A percentile compares a stretch with the other conserved stretches of the same genome.
Conservation (phyloP, 2,113 vertebrate species). For the Strix aluco region DNA sequence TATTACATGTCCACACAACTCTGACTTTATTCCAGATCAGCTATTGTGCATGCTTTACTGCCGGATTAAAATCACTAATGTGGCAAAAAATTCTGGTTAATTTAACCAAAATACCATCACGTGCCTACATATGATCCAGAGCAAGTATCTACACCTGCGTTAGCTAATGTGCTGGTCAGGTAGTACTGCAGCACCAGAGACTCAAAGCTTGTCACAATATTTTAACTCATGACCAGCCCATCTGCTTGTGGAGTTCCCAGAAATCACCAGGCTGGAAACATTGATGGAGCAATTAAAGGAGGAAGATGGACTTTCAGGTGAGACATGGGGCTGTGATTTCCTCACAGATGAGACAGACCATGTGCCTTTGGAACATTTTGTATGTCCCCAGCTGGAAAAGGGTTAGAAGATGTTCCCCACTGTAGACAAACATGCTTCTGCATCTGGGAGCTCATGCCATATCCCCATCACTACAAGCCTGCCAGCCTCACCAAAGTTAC, state of each 20-base stretch:
- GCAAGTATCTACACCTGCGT: background rate
- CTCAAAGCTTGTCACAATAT: background rate
- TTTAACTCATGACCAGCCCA: background rate
- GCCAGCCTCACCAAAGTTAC: background rate
- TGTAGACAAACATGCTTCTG: background rate
- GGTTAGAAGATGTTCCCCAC: too few relatives aligned
- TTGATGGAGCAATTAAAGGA: background rate
- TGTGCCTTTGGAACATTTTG: background rate
- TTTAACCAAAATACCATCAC: background rate
- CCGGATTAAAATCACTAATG: background rate
- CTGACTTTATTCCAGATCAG: background rate
- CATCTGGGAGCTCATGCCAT: too few relatives aligned
- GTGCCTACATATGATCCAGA: background rate
- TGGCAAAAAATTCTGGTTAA: background rate
- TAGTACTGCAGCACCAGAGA: background rate
- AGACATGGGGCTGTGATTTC: background rate
- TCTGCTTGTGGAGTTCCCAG: background rate
- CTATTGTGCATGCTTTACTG: background rate
- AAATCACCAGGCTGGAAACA: background rate
- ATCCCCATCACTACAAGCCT: too few relatives aligned
- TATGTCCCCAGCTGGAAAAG: background rate
- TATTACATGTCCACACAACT: background rate
- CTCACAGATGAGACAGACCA: background rate
- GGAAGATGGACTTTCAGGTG: background rate
- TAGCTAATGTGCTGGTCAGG: background rate